Percentiles rank a stretch among this genome's conserved stretches.
Conservation (phyloP, 2,113 vertebrate species). For the Pontoporia blainvillei region DNA sequence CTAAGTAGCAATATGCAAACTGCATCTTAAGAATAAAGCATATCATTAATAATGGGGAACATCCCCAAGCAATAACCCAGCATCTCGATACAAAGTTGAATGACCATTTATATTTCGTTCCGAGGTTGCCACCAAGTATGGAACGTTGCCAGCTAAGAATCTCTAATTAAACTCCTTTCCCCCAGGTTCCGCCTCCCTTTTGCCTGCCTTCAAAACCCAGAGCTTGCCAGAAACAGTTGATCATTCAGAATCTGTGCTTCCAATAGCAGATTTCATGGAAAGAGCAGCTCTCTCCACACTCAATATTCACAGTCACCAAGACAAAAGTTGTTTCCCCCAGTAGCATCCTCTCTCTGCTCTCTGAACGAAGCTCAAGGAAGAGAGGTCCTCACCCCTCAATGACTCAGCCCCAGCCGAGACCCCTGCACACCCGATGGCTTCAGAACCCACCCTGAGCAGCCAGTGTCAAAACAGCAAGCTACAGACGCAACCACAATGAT, state of each 20-base stretch:
- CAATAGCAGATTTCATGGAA: not conserved
- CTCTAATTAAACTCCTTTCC: not conserved
- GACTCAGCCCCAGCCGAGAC: not conserved
- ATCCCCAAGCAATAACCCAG: not conserved
- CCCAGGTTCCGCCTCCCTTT: not conserved
- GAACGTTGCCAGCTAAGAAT: not conserved
- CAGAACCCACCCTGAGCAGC: not conserved
- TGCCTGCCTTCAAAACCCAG: not conserved
- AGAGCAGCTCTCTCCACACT: not conserved
- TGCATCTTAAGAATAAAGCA: not conserved
- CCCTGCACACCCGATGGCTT: not conserved
- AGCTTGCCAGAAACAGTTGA: not conserved
- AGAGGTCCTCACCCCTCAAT: not conserved
- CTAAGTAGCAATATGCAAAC: not conserved
- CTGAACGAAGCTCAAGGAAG: not conserved
- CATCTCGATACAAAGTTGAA: not conserved
- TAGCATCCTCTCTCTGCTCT: too few species aligned
- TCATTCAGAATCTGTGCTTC: not conserved
- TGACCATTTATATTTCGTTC: not conserved
- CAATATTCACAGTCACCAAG: not conserved
- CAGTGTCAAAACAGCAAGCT: not conserved
- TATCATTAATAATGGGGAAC: not conserved
- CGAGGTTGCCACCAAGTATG: not conserved
- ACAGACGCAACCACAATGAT: not conserved
- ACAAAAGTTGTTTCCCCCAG: not conserved